A percentile compares a stretch with the other conserved stretches of the same genome.
Conservation (phyloP, 2,888 invertebrate genomes). For the Xanthorhoe designata region DNA sequence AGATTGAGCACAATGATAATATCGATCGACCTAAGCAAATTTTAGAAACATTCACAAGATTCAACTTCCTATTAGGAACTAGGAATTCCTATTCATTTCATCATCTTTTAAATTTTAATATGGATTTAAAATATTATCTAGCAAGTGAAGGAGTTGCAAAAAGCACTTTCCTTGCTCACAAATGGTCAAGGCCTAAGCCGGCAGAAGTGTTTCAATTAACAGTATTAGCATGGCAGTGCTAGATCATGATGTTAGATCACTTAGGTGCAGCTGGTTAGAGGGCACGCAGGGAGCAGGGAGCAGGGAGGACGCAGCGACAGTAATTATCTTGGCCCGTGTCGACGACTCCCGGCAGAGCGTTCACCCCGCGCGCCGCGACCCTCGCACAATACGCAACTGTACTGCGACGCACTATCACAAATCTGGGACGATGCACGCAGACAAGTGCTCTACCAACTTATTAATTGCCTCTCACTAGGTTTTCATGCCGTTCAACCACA, state of each 20-base stretch:
- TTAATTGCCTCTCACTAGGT: conserved; percentile 55
- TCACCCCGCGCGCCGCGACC: conserved; percentile 72
- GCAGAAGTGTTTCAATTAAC: conserved; percentile 60
- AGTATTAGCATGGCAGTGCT: conserved; percentile 49
- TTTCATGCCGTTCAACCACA: conserved; percentile 50
- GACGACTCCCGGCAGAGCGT: conserved; percentile 81
- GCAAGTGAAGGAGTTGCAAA: neutral
- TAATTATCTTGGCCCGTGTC: conserved; percentile 81
- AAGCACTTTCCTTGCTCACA: conserved; percentile 28
- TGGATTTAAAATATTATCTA: neutral
- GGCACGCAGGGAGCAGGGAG: conserved; percentile 62
- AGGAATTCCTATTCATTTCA: too few species aligned
- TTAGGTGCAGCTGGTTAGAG: conserved; percentile 53
- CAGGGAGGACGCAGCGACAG: conserved; percentile 75
- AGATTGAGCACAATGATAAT: conserved; percentile 53
- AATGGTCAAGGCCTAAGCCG: conserved; percentile 41
- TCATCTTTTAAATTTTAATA: neutral
- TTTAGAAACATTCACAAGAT: conserved; percentile 26
- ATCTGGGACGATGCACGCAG: conserved; percentile 62
- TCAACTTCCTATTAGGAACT: conserved; percentile 17
- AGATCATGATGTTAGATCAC: conserved; percentile 43
- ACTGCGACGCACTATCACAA: conserved; percentile 68
- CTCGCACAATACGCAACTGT: conserved; percentile 77
- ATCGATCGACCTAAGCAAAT: conserved; percentile 51
- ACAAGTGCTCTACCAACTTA: conserved; percentile 49